phyloP scores from a whole-genome alignment of 2,797 vertebrate genomes.

The Falco rusticolus region DNA sequence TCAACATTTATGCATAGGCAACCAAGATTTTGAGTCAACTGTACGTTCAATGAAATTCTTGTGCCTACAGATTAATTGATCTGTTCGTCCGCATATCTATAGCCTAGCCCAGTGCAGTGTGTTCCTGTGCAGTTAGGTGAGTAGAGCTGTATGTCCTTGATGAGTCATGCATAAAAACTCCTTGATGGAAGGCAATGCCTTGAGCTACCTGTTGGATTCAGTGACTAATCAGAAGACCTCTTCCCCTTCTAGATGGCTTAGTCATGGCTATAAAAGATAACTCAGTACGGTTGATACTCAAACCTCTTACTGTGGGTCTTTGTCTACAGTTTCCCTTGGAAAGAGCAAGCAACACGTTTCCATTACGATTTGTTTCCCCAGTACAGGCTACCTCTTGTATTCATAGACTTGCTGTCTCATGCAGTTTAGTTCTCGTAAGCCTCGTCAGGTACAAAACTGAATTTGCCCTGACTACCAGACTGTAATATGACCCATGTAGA shows the following conservation, averaged over 20 bases:
- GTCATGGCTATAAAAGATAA: neutral
- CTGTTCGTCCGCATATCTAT: accelerated
- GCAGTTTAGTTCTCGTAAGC: neutral
- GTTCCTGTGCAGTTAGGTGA: neutral
- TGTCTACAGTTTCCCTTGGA: neutral
- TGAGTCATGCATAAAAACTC: neutral
- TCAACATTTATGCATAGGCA: neutral
- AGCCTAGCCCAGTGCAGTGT: neutral
- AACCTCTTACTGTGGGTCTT: neutral
- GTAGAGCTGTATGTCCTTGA: neutral
- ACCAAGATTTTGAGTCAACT: neutral
- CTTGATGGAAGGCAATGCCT: neutral
- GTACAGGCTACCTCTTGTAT: neutral
- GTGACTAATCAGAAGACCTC: neutral
- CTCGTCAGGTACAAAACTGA: neutral
- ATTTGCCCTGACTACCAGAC: neutral
- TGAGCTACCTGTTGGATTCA: neutral
- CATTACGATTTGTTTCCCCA: neutral
- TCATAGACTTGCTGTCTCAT: neutral
- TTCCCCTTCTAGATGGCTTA: neutral
- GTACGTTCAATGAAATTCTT: neutral
- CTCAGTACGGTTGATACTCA: neutral
- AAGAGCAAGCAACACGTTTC: neutral
- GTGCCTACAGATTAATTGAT: neutral
- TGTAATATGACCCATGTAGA: neutral